Conservation (phyloP, 2,797 vertebrate genomes). For the Poecilia wingei region DNA sequence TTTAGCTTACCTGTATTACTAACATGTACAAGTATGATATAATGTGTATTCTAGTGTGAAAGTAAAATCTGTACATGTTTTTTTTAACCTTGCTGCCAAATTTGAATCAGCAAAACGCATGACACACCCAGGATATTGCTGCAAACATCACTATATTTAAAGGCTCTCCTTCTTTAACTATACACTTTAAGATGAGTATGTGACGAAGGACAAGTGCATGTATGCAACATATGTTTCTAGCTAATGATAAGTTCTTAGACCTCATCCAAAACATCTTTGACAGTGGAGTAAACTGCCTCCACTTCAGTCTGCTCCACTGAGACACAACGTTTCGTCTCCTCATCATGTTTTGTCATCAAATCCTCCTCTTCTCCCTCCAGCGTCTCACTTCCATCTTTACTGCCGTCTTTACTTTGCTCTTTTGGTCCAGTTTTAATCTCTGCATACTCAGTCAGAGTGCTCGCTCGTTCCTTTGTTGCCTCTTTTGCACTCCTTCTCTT, state of each 20-base stretch:
- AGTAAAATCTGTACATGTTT: not conserved
- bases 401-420: rapidly evolving
- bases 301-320: slow-evolving; percentile 5
- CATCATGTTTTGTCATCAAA: not conserved
- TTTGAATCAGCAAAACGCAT: not conserved
- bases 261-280: slow-evolving; percentile 19
- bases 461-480: not conserved
- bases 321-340: not conserved
- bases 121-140: not conserved
- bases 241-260: slow-evolving; percentile 3
- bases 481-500: slow-evolving; percentile 6
- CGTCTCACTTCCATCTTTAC: not conserved
- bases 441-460: slow-evolving; percentile 58
- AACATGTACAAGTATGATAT: not conserved
- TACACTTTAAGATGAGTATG: not conserved
- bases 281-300: slow-evolving; percentile 25
- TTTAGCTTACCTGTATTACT: not conserved
- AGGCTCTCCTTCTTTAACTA: not conserved
- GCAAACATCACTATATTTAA: not conserved
- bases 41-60: not conserved
- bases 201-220: not conserved
- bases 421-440: slow-evolving; percentile 55
- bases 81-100: not conserved
- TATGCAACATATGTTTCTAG: too few relatives aligned
- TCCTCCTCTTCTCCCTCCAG: slow-evolving; percentile 6